Evolutionary conservation across 2,113 vertebrate species (phyloP).

Genomic region (Psophia crepitans): DNA sequence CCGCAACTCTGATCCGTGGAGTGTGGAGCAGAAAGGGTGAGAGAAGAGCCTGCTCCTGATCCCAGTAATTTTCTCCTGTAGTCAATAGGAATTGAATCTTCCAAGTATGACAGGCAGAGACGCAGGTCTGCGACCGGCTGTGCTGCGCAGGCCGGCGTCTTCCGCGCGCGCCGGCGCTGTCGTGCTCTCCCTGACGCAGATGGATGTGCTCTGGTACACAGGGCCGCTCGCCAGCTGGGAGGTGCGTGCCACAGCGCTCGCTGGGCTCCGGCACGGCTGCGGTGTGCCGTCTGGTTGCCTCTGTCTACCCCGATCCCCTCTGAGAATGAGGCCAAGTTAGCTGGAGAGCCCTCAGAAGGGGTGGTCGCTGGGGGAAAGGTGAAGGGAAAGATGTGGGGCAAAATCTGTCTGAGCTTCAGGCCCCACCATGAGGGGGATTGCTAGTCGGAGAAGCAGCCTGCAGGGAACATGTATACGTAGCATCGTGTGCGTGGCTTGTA

Average conservation of each 20-base stretch:
- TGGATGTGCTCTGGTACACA: background rate
- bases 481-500: accelerated
- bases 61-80: background rate
- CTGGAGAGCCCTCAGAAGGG: accelerated
- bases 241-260: background rate
- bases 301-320: background rate
- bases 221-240: background rate
- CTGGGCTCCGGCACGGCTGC: background rate
- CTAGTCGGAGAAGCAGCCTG: background rate
- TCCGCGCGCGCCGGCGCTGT: accelerated
- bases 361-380: background rate
- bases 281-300: background rate
- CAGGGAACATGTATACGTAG: accelerated
- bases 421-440: background rate
- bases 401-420: background rate
- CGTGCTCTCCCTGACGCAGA: background rate
- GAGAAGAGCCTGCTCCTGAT: background rate
- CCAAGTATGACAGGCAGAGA: accelerated
- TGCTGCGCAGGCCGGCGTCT: background rate
- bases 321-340: background rate
- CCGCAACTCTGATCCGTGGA: accelerated
- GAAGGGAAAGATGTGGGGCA: background rate
- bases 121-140: accelerated
- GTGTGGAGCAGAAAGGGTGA: background rate
- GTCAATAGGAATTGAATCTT: background rate